Conservation (phyloP, 2,113 vertebrate genomes). For the Coreoperca whiteheadi region DNA sequence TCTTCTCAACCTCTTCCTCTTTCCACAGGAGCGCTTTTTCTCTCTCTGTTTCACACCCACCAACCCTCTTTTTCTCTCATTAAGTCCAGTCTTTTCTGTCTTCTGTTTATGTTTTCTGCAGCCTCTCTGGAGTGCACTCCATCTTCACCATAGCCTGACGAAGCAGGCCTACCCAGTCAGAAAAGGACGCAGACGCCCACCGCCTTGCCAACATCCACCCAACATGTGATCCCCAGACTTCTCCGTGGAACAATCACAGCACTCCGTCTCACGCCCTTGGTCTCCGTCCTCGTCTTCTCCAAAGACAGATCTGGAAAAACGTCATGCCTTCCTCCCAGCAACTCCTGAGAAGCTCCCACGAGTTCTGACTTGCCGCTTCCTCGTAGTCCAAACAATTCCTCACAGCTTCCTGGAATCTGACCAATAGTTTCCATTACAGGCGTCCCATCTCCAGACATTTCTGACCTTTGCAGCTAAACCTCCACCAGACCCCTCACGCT, state of each 20-base stretch:
- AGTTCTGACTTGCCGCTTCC: constrained; percentile 52
- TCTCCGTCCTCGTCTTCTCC: constrained; percentile 29
- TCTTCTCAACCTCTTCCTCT: not conserved
- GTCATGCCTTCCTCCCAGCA: constrained; percentile 23
- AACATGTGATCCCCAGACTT: constrained; percentile 21
- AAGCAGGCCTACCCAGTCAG: constrained; percentile 39
- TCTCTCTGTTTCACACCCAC: not conserved
- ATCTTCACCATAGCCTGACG: constrained; percentile 79
- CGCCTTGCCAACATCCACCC: constrained; percentile 27
- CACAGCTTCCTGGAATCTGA: constrained; percentile 58
- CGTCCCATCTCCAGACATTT: constrained; percentile 33
- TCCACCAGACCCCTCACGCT: constrained; percentile 33
- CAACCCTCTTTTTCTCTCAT: not conserved
- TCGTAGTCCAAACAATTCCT: constrained; percentile 48
- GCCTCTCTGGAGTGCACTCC: constrained; percentile 86
- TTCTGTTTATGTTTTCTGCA: constrained; percentile 61
- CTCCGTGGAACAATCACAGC: constrained; percentile 33
- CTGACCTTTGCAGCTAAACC: constrained; percentile 52
- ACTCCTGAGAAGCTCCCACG: constrained; percentile 49
- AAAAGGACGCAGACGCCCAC: constrained; percentile 14
- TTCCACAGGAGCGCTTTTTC: not conserved
- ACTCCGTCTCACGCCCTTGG: constrained; percentile 17
- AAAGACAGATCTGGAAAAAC: constrained; percentile 41
- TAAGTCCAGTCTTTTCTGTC: not conserved
- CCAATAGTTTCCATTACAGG: constrained; percentile 59